phyloP scores from a whole-genome alignment of 2,797 vertebrate species.

The Scolopax rusticola region DNA sequence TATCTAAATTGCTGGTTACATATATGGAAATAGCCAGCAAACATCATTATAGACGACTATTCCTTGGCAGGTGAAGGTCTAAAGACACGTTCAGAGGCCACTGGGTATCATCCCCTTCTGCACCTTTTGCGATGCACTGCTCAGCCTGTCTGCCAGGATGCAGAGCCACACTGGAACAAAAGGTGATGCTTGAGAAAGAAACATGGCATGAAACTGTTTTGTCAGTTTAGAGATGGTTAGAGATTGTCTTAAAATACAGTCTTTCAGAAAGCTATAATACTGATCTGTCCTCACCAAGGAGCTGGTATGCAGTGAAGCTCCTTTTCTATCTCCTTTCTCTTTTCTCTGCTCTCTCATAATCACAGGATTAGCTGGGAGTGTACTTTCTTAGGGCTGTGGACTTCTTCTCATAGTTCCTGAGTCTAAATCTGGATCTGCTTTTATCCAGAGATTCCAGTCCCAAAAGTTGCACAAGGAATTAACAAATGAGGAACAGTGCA shows the following conservation, averaged over 20 bases:
- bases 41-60: neutral
- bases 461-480: neutral
- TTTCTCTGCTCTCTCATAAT: neutral
- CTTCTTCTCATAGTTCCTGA: neutral
- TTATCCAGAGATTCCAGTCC: neutral
- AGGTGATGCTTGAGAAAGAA: neutral
- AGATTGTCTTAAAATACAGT: neutral
- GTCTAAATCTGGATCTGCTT: neutral
- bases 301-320: neutral
- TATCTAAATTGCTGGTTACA: neutral
- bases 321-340: neutral
- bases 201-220: neutral
- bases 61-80: neutral
- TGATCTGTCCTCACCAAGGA: neutral
- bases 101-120: neutral
- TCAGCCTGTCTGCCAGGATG: neutral
- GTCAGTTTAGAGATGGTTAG: neutral
- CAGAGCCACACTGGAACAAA: neutral
- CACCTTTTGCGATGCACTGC: neutral
- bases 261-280: neutral
- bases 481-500: neutral
- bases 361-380: neutral
- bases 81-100: neutral
- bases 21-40: neutral
- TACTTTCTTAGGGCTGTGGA: neutral